Conservation (phyloP, 2,888 invertebrate species). For the Acanthosoma haemorrhoidale region DNA sequence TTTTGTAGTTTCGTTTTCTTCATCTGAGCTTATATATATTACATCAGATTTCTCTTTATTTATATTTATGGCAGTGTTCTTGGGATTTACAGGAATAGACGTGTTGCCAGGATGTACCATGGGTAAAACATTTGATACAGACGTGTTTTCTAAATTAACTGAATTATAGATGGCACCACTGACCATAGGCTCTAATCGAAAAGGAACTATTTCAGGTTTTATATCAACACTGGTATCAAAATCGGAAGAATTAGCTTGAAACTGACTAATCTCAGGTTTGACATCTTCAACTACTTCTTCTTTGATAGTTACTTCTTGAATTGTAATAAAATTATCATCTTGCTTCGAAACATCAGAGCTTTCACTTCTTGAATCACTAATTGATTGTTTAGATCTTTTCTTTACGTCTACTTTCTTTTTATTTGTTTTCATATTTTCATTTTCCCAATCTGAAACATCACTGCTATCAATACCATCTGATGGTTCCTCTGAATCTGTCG, state of each 20-base stretch:
- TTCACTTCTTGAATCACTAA: slow-evolving; percentile 13
- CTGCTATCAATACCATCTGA: slow-evolving; percentile 25
- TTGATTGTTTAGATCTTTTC: not conserved
- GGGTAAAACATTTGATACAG: not conserved
- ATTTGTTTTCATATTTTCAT: slow-evolving; percentile 25
- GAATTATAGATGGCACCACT: not conserved
- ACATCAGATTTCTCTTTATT: slow-evolving; percentile 30
- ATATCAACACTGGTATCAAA: not conserved
- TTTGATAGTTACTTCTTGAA: slow-evolving; percentile 8
- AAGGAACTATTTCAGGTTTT: slow-evolving; percentile 5
- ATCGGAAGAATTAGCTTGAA: not conserved
- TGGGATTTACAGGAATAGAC: not conserved
- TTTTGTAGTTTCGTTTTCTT: slow-evolving; percentile 20
- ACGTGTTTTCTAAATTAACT: not conserved
- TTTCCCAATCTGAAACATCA: slow-evolving; percentile 34
- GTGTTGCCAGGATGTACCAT: not conserved
- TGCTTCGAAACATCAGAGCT: not conserved
- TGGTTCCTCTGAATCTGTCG: slow-evolving; percentile 10
- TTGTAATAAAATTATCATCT: not conserved
- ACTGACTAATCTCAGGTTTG: not conserved
- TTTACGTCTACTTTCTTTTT: slow-evolving; percentile 24
- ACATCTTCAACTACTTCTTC: slow-evolving; percentile 8
- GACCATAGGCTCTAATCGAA: not conserved
- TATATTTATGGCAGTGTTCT: not conserved
- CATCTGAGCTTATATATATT: slow-evolving; percentile 31